Percentiles rank a stretch among this genome's conserved stretches.
These are phyloP conservation scores for Podocnemis expansa DNA, from an alignment of 2,113 vertebrate genomes.

Conservation along the genomic window DNA sequence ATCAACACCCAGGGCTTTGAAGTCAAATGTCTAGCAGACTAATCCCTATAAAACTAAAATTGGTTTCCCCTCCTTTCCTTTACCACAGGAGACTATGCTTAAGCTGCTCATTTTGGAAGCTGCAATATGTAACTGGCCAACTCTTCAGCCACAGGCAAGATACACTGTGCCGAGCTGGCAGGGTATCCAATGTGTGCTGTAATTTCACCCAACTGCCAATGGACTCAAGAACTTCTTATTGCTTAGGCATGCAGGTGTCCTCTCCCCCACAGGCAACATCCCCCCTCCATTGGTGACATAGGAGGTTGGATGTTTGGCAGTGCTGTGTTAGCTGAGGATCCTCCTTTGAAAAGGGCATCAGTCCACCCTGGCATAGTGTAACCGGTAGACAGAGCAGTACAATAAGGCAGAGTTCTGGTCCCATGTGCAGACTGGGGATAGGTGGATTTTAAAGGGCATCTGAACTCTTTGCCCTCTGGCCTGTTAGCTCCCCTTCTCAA, in stretches of 20 bases:
- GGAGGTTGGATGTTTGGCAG: neutral
- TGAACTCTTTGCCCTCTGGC: neutral
- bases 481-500: neutral
- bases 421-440: neutral
- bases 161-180: neutral
- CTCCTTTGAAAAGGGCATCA: neutral
- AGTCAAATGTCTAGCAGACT: neutral
- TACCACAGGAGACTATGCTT: neutral
- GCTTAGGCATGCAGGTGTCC: neutral
- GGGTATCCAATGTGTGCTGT: neutral
- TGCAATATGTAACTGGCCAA: neutral
- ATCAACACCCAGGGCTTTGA: neutral
- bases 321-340: neutral
- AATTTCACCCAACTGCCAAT: neutral
- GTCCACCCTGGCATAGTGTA: neutral
- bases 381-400: neutral
- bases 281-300: no score
- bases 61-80: neutral
- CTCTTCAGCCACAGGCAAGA: neutral
- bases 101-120: neutral
- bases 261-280: neutral
- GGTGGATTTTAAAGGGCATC: neutral
- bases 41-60: neutral
- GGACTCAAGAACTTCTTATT: neutral
- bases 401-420: neutral